These are phyloP conservation scores for Paedocypris micromegethes DNA, from an alignment of 2,797 vertebrate species.

Conservation along the genomic window DNA sequence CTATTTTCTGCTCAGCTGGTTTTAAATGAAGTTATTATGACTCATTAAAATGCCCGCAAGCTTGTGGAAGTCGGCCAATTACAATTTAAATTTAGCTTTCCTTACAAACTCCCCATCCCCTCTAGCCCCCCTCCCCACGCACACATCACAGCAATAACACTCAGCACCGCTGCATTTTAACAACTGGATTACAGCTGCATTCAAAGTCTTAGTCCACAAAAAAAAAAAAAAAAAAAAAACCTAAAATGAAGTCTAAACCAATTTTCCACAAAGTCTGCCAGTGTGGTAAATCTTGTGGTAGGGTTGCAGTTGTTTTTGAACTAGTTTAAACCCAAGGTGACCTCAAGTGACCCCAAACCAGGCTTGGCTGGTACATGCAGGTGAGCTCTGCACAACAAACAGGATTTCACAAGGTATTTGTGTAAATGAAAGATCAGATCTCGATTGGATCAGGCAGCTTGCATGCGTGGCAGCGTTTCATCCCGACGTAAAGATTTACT, in stretches of 20 bases:
- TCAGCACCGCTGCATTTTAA: slow-evolving; percentile 48
- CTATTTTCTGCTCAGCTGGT: slow-evolving; percentile 99
- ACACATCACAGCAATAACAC: slow-evolving; percentile 41
- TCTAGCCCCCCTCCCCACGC: slow-evolving; percentile 51
- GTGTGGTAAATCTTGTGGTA: slow-evolving; percentile 30
- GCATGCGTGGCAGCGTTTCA: not conserved
- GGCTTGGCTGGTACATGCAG: slow-evolving; percentile 2
- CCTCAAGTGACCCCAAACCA: slow-evolving; percentile 19
- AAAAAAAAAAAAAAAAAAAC: slow-evolving; percentile 48
- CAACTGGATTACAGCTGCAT: slow-evolving; percentile 52
- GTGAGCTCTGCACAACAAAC: not conserved
- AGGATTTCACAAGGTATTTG: slow-evolving; percentile 18
- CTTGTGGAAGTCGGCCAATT: slow-evolving; percentile 99
- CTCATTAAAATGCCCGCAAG: slow-evolving; percentile 99
- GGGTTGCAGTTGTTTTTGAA: slow-evolving; percentile 17
- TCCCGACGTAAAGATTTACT: slow-evolving; percentile 30
- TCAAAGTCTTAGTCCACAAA: slow-evolving; percentile 50
- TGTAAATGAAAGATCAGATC: slow-evolving; percentile 38
- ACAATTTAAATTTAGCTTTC: slow-evolving; percentile 99
- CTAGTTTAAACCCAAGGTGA: slow-evolving; percentile 38
- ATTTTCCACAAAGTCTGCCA: slow-evolving; percentile 44
- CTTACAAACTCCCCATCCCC: slow-evolving; percentile 41
- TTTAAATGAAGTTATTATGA: slow-evolving; percentile 99
- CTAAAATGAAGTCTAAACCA: not conserved
- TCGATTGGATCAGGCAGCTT: slow-evolving; percentile 9